phyloP scores from a whole-genome alignment of 1,140 invertebrate species.

The Bombus sibiricus region DNA sequence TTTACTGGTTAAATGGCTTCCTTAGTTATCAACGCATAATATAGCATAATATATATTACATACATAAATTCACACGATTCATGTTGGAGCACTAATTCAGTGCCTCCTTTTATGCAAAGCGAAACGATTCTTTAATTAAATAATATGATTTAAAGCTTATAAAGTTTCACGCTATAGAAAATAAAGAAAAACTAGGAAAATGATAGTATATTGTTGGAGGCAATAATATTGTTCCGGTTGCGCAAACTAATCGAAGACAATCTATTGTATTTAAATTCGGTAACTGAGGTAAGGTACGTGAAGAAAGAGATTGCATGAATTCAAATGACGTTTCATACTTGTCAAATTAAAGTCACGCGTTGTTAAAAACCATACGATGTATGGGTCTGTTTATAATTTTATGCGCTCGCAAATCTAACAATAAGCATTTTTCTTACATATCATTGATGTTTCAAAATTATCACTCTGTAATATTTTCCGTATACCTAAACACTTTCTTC shows the following conservation, averaged over 20 bases:
- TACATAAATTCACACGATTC: not conserved
- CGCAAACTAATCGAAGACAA: constrained; percentile 41
- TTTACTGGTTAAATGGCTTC: not conserved
- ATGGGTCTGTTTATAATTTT: not conserved
- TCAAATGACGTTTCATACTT: constrained; percentile 19
- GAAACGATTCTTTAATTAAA: not conserved
- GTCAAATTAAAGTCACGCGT: not conserved
- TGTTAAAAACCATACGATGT: not conserved
- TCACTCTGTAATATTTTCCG: not conserved
- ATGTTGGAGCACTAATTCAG: not conserved
- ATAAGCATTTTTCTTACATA: not conserved
- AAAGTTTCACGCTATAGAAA: not conserved
- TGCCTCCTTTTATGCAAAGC: not conserved
- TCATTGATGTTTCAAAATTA: not conserved
- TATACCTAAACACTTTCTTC: not conserved
- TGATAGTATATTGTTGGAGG: not conserved
- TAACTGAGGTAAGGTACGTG: not conserved
- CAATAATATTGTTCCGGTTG: constrained; percentile 31
- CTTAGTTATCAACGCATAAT: not conserved
- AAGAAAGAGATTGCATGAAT: not conserved
- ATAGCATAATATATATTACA: not conserved
- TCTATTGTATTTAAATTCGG: constrained; percentile 48
- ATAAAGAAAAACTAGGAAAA: not conserved
- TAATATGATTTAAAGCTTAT: not conserved
- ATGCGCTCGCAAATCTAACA: not conserved